phyloP scores from a whole-genome alignment of 2,888 invertebrate genomes.

The Euzophera pinguis region DNA sequence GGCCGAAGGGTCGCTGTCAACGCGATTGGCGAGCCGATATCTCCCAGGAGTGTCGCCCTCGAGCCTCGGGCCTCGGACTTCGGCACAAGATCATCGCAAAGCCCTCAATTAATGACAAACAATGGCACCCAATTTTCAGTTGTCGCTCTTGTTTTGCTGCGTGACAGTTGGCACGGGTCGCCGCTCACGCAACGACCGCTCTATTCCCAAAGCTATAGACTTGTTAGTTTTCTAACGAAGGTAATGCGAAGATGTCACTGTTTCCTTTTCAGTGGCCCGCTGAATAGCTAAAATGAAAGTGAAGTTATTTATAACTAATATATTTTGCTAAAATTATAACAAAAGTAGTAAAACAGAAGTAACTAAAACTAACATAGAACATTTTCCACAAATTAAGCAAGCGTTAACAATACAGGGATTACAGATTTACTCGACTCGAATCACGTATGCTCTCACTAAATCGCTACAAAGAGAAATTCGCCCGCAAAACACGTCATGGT shows the following conservation, averaged over 20 bases:
- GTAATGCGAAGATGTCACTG: slow-evolving; percentile 18
- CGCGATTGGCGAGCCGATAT: slow-evolving; percentile 74
- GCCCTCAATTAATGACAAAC: slow-evolving; percentile 76
- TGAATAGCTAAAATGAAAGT: slow-evolving; percentile 3
- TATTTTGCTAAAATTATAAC: not conserved
- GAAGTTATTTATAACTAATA: not conserved
- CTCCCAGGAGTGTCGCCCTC: slow-evolving; percentile 71
- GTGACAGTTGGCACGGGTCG: slow-evolving; percentile 72
- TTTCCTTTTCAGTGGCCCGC: slow-evolving; percentile 13
- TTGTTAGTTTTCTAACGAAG: slow-evolving; percentile 32
- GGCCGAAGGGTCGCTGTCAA: slow-evolving; percentile 74
- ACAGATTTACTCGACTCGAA: slow-evolving; percentile 25
- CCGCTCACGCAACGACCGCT: slow-evolving; percentile 43
- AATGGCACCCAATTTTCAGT: slow-evolving; percentile 71
- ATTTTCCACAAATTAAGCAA: slow-evolving; percentile 7
- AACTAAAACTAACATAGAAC: slow-evolving; percentile 8
- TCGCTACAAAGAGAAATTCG: slow-evolving; percentile 42
- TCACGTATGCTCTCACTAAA: slow-evolving; percentile 39
- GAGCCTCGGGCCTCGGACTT: slow-evolving; percentile 41
- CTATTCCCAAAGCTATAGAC: slow-evolving; percentile 43
- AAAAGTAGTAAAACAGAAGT: not conserved
- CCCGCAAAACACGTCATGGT: slow-evolving; percentile 62
- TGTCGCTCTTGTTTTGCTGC: slow-evolving; percentile 66
- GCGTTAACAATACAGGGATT: slow-evolving; percentile 17
- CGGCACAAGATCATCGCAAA: slow-evolving; percentile 71